These are phyloP conservation scores for Eciton burchellii DNA, from an alignment of 1,140 invertebrate species.

Conservation along the genomic window DNA sequence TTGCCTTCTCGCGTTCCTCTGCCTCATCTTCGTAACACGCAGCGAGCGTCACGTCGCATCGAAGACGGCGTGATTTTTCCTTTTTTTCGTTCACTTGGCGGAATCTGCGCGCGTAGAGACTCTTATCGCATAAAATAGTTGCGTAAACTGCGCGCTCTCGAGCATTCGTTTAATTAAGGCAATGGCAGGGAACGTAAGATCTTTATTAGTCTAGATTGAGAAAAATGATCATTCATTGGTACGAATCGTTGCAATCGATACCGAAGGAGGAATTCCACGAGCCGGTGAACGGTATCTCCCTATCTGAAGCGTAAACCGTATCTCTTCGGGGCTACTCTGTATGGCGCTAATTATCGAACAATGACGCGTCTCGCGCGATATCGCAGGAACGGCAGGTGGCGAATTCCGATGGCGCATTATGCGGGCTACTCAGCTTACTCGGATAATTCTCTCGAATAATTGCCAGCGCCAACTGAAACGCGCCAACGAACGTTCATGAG, in stretches of 20 bases:
- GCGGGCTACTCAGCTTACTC: constrained; percentile 10
- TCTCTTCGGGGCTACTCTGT: not conserved
- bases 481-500: not conserved
- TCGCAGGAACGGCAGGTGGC: constrained; percentile 5
- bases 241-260: not conserved
- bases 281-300: not conserved
- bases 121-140: not conserved
- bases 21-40: constrained; percentile 31
- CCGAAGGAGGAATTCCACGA: not conserved
- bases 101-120: too few relatives aligned
- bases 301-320: not conserved
- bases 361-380: not conserved
- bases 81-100: constrained; percentile 5
- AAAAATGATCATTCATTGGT: not conserved
- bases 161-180: not conserved
- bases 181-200: not conserved
- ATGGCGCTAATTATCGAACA: constrained; percentile 14
- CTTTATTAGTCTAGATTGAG: not conserved
- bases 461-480: not conserved
- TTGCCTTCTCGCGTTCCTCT: constrained; percentile 19
- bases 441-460: not conserved
- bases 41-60: not conserved
- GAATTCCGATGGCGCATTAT: constrained; percentile 32
- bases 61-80: constrained; percentile 17
- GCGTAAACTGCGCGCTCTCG: not conserved